These are phyloP conservation scores for Xenentodon cancila DNA, from an alignment of 2,797 vertebrate genomes.

Conservation along the genomic window DNA sequence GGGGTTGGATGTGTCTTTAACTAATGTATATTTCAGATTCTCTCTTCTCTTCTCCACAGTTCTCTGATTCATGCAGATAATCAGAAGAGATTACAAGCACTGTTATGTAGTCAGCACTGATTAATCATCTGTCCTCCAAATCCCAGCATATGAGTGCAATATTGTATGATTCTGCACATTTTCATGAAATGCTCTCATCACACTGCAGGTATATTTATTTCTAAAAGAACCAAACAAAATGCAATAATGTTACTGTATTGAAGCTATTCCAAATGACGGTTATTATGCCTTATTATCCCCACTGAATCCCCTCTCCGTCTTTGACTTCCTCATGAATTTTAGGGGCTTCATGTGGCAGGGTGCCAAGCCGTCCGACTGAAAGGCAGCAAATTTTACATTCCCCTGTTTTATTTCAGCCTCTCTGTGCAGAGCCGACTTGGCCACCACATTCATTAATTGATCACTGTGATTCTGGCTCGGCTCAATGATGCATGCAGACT, in stretches of 20 bases:
- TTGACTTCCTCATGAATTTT: constrained; percentile 63
- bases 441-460: constrained; percentile 51
- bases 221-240: constrained; percentile 21
- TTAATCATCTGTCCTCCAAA: constrained; percentile 48
- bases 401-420: constrained; percentile 48
- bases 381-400: constrained; percentile 65
- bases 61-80: constrained; percentile 29
- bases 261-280: constrained; percentile 42
- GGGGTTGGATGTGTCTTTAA: constrained; percentile 24
- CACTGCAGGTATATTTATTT: constrained; percentile 20
- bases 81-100: constrained; percentile 47
- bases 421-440: constrained; percentile 37
- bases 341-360: constrained; percentile 59
- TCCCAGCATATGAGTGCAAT: constrained; percentile 30
- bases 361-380: constrained; percentile 62
- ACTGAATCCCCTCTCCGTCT: constrained; percentile 43
- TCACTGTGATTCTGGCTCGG: constrained; percentile 45
- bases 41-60: constrained; percentile 19
- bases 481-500: constrained; percentile 21
- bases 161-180: constrained; percentile 32
- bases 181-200: constrained; percentile 26
- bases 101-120: constrained; percentile 47
- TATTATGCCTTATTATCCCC: constrained; percentile 58
- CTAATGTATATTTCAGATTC: constrained; percentile 25
- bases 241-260: constrained; percentile 38